Base-by-base conservation (phyloP, 2,888 invertebrate genomes). In the Homarus gammarus region DNA sequence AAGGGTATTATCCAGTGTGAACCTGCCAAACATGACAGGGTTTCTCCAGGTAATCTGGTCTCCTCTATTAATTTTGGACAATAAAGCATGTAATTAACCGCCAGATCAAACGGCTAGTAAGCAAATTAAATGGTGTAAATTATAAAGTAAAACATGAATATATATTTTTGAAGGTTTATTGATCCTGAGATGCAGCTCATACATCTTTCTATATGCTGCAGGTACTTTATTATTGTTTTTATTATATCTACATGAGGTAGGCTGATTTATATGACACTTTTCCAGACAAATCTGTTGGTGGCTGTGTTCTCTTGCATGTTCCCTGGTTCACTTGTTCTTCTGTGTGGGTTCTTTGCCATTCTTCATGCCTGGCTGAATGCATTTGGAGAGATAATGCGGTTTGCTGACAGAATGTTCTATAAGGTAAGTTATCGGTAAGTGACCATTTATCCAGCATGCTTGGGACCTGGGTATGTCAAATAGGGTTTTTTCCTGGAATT, bases 321-420 rank as follows among this genome's bases (percentile, higher is more conserved):
- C 89, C 97, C 97, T 0, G 96, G 96, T 0, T 95, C 96, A 0
- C 94, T 97, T 77, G 95, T 96, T 0, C 96, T 96, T 91, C 93
- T 97, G 0, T 95, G 96, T 93, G 96, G 96, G 3, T 98, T 98
- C 94, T 99, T 98, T 94, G 95, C 97, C 91, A 94, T 99, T 2
- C 94, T 99, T 5, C 99, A 99, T 93, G 96, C 97, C 1, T 98
- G 98, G 97, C 95, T 97, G 93, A 99, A 99, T 94, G 97, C 97
- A 33, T 97, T 96, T 93, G 97, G 98, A 0, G 99, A 99, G 94
- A 95, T 98, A 94, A 94, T 98, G 91, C 95, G 95, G 90, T 99
- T 99, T 94, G 97, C 96, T 8, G 98, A 99, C 94, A 94, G 98
- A 93, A 95, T 96, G 95, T 96, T 97, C 95, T 96, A 98, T 93